phyloP scores from a whole-genome alignment of 1,140 invertebrate species.

The Aphaenogaster floridana region DNA sequence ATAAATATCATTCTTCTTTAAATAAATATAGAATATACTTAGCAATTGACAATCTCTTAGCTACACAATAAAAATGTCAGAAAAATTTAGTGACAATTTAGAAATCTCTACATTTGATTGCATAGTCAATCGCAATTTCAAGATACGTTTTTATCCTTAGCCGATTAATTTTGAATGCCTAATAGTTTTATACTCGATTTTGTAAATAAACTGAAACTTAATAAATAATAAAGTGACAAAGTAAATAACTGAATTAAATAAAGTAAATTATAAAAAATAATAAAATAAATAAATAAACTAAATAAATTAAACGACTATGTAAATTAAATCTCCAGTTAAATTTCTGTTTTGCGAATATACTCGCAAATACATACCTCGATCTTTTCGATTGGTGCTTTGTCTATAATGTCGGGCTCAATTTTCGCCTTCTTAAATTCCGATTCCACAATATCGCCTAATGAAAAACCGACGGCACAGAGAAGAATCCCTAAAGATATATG shows the following conservation, averaged over 20 bases:
- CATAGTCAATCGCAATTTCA: neutral
- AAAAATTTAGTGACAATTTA: neutral
- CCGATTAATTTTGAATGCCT: neutral
- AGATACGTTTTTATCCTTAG: neutral
- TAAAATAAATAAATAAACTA: neutral
- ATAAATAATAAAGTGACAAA: too few species aligned
- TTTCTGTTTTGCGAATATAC: neutral
- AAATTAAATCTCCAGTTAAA: neutral
- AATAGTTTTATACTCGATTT: neutral
- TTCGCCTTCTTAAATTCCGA: slow-evolving; percentile 83
- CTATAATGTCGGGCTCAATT: slow-evolving; percentile 87
- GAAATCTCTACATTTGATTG: neutral
- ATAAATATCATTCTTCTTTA: neutral
- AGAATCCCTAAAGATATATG: slow-evolving; percentile 74
- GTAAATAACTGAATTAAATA: neutral
- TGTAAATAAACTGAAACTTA: too few species aligned
- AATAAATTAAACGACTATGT: neutral
- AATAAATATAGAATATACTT: neutral
- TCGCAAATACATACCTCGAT: slow-evolving; percentile 83
- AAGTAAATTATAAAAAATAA: neutral
- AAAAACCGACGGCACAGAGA: slow-evolving; percentile 72
- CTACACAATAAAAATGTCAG: neutral
- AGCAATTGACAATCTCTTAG: neutral
- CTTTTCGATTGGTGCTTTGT: slow-evolving; percentile 81
- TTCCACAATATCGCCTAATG: slow-evolving; percentile 76